Evolutionary conservation across 2,888 invertebrate species (phyloP), one percentile per base, ranked within the genome.

Genomic region (Fabriciana adippe): DNA sequence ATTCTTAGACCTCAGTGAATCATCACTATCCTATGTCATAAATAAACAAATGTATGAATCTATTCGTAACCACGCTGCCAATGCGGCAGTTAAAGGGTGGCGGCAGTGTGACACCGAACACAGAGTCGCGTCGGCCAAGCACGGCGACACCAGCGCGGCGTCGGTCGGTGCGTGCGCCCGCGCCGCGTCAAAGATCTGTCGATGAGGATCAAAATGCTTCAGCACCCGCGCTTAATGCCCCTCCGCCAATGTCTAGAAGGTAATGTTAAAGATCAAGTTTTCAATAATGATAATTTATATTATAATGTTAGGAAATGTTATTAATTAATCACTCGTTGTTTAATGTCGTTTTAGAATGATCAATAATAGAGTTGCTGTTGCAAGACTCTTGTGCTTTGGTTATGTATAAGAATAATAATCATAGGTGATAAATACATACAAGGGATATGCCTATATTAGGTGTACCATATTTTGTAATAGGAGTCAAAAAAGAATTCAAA

Each of bases 101-200:
- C 77, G 93, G 92, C 88, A 89, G 89, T 71, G 93, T 93, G 56
- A 93, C 93, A 47, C 90, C 86, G 54, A 93, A 93, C 70, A 86
- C 92, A 68, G 94, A 95, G 93, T 91, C 90, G 51, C 85, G 94
- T 71, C 92, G 94, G 74, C 93, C 95, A 67, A 95, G 95, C 88
- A 93, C 94, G 60, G 95, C 94, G 64, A 79, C 95, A 86, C 91
- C 91, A 15, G 82, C 88, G 89, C 78, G 95, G 83, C 85, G 95
- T 88, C 87, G 94, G 92, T 84, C 94, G 83, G 78, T 94, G 92
- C 82, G 94, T 93, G 85, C 94, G 93, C 85, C 89, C 94, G 77
- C 81, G 94, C 78, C 88, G 90, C 85, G 97, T 15, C 97, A 97
- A 82, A 96, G 96, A 83, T 97, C 97, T 80, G 97, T 96, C 84